Conservation (phyloP, 53 echinoderm and acorn worm species). For the Stichopus horrens region DNA sequence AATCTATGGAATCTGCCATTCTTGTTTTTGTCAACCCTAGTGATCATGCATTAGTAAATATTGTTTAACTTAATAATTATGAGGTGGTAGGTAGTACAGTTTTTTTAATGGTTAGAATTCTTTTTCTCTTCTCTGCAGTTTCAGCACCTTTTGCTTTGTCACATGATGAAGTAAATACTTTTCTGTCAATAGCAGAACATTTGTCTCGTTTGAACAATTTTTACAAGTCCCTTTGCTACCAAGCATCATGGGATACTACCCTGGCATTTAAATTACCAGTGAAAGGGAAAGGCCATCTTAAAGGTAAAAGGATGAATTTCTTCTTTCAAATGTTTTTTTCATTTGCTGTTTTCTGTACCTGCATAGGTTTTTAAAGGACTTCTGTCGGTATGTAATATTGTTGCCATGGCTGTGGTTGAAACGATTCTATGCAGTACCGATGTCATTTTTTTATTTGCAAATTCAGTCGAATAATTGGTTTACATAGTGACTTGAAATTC, state of each 20-base stretch:
- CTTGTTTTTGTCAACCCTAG: too few relatives aligned
- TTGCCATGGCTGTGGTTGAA: too few relatives aligned
- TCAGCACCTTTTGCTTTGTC: constrained; percentile 16
- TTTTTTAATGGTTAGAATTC: neutral
- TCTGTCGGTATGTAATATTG: too few relatives aligned
- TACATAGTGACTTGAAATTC: too few relatives aligned
- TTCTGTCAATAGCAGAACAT: constrained; percentile 53
- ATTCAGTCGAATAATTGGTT: too few relatives aligned
- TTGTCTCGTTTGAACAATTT: constrained; percentile 58
- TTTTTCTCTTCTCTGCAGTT: neutral
- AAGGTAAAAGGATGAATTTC: constrained; percentile 49
- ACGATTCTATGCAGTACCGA: too few relatives aligned
- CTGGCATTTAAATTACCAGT: constrained; percentile 50
- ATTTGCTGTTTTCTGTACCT: too few relatives aligned
- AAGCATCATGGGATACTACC: constrained; percentile 69
- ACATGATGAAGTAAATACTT: constrained; percentile 50
- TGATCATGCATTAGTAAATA: too few relatives aligned
- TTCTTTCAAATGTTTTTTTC: too few relatives aligned
- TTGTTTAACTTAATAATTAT: neutral
- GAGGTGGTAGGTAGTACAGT: neutral
- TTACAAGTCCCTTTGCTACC: constrained; percentile 67
- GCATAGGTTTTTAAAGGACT: too few relatives aligned
- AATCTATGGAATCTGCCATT: too few relatives aligned
- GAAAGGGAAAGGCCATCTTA: constrained; percentile 62
- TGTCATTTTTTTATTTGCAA: too few relatives aligned